A percentile compares a stretch with the other conserved stretches of the same genome.
Evolutionary conservation across 1,140 invertebrate genomes (phyloP).

Genomic region (Nymphalis io): DNA sequence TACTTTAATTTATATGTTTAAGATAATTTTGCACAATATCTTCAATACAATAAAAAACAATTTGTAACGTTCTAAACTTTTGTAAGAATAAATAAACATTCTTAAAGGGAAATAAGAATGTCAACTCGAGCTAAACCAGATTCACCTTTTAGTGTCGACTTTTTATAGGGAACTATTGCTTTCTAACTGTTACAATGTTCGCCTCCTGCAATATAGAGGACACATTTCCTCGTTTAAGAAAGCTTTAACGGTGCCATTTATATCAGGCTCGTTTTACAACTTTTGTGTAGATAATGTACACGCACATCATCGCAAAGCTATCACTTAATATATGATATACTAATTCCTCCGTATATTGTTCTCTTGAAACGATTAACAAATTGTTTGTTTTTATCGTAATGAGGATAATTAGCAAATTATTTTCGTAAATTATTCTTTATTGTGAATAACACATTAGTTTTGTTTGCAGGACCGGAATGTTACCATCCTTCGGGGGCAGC

Average conservation of each 20-base stretch:
- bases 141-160: neutral
- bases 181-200: conserved; percentile 9
- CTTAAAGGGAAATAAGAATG: neutral
- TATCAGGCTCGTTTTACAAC: neutral
- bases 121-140: neutral
- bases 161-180: conserved; percentile 5
- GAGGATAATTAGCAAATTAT: neutral
- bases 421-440: neutral
- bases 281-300: neutral
- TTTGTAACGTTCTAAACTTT: no score
- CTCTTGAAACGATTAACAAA: no score
- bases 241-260: neutral
- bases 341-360: no score
- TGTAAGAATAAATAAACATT: no score
- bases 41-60: no score
- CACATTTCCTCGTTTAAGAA: conserved; percentile 3
- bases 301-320: no score
- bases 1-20: neutral
- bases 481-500: conserved; percentile 60
- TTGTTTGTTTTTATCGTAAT: neutral
- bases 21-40: no score
- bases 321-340: no score
- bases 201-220: neutral
- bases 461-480: conserved; percentile 63
- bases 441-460: neutral